Base-by-base conservation (phyloP, 2,113 vertebrate genomes). In the Coturnix japonica region DNA sequence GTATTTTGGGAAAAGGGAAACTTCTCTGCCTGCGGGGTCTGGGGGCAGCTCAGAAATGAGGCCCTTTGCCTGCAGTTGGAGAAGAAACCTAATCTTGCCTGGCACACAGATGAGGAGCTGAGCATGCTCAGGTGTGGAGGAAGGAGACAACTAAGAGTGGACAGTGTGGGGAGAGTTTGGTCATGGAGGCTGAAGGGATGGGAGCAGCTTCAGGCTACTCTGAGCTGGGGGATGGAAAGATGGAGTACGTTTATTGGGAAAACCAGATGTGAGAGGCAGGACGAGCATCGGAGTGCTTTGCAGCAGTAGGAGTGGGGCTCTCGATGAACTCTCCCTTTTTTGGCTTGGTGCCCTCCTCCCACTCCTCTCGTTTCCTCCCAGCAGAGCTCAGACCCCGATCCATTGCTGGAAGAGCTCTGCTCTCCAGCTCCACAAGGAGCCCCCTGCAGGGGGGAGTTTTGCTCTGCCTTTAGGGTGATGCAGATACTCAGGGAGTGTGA, bases 341-440 rank as follows among this genome's bases (percentile, higher is more conserved):
- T 85, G 85, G 72, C 76, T 83, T 14, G 13, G 13, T 22, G 51
- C 85, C 85, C 67, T 76, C 56, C 75, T 91, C 53, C 69, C 53
- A 26, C 59, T 80, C 35, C 53, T 80, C 2, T 0, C 7, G 3
- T 64, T 81, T 65, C 86, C 75, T 85, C 46, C 51, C 73, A 64
- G 81, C 74, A 65, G 54, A 57, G 85, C 28, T 31, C 1, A 0
- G 51, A 30, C 54, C 28, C 60, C 1, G 1, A 63, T 87, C n/a
- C 4, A 0, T 13, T 47, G 21, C 56, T 46, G 26, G 6, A 6
- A 46, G 64, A 71, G 54, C 33, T 49, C 73, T 65, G 25, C 35
- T 95, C 1, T 74, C 65, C 65, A 5, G 92, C 57, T 75, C 20
- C 72, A 46, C 92, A 94, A 91, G 94, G 95, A 95, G 60, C 73